Conservation (phyloP, 2,888 invertebrate genomes). For the Lycia hirtaria region DNA sequence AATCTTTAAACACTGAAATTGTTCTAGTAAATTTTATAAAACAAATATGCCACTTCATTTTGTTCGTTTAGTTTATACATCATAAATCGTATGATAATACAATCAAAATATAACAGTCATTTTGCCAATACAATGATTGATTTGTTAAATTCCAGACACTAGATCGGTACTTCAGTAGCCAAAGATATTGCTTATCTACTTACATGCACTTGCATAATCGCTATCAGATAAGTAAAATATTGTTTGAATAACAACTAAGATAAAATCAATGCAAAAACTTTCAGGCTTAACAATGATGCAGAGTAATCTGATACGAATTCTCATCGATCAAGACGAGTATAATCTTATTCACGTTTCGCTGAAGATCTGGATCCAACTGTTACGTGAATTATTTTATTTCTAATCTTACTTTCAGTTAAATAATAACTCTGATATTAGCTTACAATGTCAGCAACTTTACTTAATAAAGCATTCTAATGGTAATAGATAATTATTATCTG, state of each 20-base stretch:
- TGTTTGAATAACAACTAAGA: background rate
- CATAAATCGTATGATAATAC: too few species aligned
- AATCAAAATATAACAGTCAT: background rate
- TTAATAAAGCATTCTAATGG: too few species aligned
- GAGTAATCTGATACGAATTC: slow-evolving; percentile 10
- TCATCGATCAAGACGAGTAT: slow-evolving; percentile 16
- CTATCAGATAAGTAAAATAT: background rate
- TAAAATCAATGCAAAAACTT: slow-evolving; percentile 2
- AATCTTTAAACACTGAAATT: too few species aligned
- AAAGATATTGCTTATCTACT: background rate
- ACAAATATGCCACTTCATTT: too few species aligned
- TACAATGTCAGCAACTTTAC: too few species aligned
- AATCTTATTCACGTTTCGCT: slow-evolving; percentile 3
- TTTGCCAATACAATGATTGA: background rate
- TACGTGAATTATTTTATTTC: background rate
- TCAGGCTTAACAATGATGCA: slow-evolving; percentile 2
- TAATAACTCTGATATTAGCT: too few species aligned
- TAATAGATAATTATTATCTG: too few species aligned
- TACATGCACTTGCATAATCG: slow-evolving; percentile 1
- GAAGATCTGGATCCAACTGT: background rate
- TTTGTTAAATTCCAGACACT: background rate
- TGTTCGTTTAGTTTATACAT: too few species aligned
- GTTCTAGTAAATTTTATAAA: too few species aligned
- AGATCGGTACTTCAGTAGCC: background rate
- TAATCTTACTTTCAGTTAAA: background rate